phyloP scores from a whole-genome alignment of 2,113 vertebrate genomes.

The Rhynchopsitta pachyrhyncha region DNA sequence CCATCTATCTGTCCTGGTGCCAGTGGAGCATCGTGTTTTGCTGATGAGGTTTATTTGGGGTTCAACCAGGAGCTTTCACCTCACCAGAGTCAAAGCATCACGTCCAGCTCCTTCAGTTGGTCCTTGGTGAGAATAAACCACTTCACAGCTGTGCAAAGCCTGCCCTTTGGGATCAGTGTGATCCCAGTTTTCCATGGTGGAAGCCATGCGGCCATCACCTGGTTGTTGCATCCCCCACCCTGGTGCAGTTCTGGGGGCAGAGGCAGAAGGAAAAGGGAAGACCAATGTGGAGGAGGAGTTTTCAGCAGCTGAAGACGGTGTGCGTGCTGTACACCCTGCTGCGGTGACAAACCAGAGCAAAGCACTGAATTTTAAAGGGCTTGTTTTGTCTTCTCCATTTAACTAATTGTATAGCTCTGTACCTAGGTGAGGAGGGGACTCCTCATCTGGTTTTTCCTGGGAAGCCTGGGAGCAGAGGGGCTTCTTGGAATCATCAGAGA shows the following conservation, averaged over 20 bases:
- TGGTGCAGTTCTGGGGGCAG: rapidly evolving
- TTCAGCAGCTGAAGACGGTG: neutral
- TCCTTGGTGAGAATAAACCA: neutral
- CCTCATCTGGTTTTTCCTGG: neutral
- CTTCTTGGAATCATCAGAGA: neutral
- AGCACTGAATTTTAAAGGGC: neutral
- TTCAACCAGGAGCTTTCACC: neutral
- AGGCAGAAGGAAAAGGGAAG: neutral
- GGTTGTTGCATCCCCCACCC: neutral
- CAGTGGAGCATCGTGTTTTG: rapidly evolving
- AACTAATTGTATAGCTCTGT: neutral
- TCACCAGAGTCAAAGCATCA: neutral
- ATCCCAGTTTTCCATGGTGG: neutral
- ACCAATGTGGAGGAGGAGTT: neutral
- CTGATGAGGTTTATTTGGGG: neutral
- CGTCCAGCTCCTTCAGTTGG: neutral
- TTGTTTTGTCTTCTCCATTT: neutral
- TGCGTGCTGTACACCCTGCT: neutral
- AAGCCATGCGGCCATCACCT: rapidly evolving
- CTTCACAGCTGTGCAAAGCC: neutral
- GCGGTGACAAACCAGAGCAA: neutral
- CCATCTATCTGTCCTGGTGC: neutral
- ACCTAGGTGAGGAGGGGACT: neutral
- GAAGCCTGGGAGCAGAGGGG: neutral
- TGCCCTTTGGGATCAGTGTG: neutral